Evolutionary conservation across 2,888 invertebrate genomes (phyloP), one percentile per base, ranked within the genome.

Genomic region (Lottia scabra): DNA sequence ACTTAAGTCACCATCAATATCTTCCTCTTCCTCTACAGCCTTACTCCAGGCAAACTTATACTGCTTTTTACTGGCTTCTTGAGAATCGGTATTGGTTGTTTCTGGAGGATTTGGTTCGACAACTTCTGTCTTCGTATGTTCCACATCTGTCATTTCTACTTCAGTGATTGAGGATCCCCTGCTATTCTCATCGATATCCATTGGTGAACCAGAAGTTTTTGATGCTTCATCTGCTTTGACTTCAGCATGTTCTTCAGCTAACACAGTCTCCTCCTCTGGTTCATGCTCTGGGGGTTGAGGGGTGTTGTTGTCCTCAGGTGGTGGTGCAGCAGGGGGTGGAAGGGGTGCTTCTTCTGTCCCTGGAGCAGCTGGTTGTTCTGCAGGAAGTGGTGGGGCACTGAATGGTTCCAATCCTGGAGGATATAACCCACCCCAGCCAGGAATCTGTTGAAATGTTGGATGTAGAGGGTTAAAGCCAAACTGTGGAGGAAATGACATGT

Each of bases 1-100:
- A 75, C 89, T 89, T 45, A 90, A 81, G 4, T 87, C 86, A 15
- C 87, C 79, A 68, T 88, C 87, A 10, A 87, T 87, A 70, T 81
- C 81, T 10, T 78, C 75, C 43, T 85, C 82, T 64, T 67, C 72
- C 12, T 16, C 26, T 12, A 75, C 75, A 19, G 77, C 79, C 63
- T 76, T 75, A 73, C 86, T 82, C 86, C 88, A 89, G 0, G 87
- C 86, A 81, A 88, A 87, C 70, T 84, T 83, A 78, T 87, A 86
- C 19, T 77, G 75, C n/a, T 78, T 71, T 63, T 80, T 80, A 1
- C 66, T 67, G 27, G 72, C 68, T 15, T 65, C 70, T 65, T 71
- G 63, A 30, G 65, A 62, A n/a, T 43, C 65, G 38, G 65, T 65
- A 23, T 63, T 66, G 56, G 62, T 65, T 45, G 65, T 69, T 46